phyloP scores from a whole-genome alignment of 2,113 vertebrate genomes.

The Butorides virescens region DNA sequence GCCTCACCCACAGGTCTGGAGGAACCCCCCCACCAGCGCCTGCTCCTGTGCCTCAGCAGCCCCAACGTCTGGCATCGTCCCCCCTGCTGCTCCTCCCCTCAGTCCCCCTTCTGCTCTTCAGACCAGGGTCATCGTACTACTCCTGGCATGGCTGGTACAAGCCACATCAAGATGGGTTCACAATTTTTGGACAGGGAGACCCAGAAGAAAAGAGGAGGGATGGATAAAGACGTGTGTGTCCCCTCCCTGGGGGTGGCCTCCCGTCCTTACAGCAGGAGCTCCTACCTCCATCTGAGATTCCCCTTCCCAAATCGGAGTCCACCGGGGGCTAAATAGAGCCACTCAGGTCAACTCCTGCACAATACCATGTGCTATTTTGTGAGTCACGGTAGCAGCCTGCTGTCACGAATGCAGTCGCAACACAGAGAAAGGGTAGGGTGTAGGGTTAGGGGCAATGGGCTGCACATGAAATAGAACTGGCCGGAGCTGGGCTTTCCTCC shows the following conservation, averaged over 20 bases:
- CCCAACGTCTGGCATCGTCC: too few species aligned
- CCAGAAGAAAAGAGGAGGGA: background rate
- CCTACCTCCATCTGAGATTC: background rate
- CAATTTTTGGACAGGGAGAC: background rate
- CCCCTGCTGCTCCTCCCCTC: background rate
- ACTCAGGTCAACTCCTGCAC: background rate
- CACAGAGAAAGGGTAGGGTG: background rate
- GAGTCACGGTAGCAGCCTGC: background rate
- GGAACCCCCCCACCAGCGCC: accelerated
- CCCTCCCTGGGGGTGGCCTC: background rate
- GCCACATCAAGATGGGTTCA: background rate
- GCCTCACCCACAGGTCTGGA: background rate
- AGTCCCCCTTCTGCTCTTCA: background rate
- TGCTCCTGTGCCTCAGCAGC: background rate
- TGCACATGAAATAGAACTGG: background rate
- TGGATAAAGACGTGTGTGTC: background rate
- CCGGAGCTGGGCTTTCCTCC: background rate
- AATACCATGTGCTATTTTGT: background rate
- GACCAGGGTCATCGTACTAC: background rate
- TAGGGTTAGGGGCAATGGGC: background rate
- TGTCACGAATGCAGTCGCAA: accelerated
- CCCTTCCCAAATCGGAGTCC: background rate
- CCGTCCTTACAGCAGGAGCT: background rate
- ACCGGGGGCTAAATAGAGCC: background rate
- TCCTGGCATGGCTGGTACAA: background rate